These are phyloP conservation scores for Coboldia fuscipes DNA, from an alignment of 1,140 invertebrate genomes.

Conservation along the genomic window DNA sequence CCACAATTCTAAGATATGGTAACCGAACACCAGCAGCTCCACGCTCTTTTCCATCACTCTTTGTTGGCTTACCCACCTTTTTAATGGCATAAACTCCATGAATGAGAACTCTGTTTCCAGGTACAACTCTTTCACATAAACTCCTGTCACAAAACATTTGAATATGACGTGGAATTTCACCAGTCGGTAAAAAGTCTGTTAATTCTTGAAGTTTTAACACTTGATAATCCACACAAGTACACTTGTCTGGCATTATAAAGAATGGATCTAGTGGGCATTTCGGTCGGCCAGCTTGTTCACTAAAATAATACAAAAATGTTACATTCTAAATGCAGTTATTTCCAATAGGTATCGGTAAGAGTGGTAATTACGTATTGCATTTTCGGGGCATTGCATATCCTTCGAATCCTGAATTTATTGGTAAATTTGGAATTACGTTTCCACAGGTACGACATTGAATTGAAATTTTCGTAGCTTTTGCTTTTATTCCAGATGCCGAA, in stretches of 20 bases:
- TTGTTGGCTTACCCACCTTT: slow-evolving; percentile 43
- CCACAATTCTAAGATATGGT: slow-evolving; percentile 88
- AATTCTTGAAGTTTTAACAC: slow-evolving; percentile 85
- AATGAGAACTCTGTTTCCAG: slow-evolving; percentile 85
- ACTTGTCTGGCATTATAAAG: slow-evolving; percentile 95
- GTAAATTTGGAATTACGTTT: slow-evolving; percentile 71
- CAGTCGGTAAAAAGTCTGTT: slow-evolving; percentile 90
- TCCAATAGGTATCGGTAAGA: slow-evolving; percentile 2
- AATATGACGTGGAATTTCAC: slow-evolving; percentile 94
- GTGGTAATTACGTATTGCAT: slow-evolving; percentile 62
- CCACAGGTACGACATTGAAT: slow-evolving; percentile 91
- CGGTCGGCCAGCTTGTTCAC: slow-evolving; percentile 68
- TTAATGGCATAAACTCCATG: slow-evolving; percentile 96
- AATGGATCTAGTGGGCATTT: slow-evolving; percentile 96
- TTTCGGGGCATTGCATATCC: slow-evolving; percentile 91
- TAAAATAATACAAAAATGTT: slow-evolving; percentile 18
- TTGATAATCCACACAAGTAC: slow-evolving; percentile 79
- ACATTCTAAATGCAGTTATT: background rate
- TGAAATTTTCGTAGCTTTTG: slow-evolving; percentile 87
- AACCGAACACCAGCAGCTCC: slow-evolving; percentile 77
- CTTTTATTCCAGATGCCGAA: slow-evolving; percentile 77
- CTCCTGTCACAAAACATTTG: slow-evolving; percentile 89
- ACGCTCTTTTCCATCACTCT: slow-evolving; percentile 51
- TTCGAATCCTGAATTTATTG: slow-evolving; percentile 86
- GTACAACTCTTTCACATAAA: slow-evolving; percentile 86